A percentile compares a stretch with the other conserved stretches of the same genome.
phyloP scores from a whole-genome alignment of 2,888 invertebrate genomes.

The Dromius quadrimaculatus region DNA sequence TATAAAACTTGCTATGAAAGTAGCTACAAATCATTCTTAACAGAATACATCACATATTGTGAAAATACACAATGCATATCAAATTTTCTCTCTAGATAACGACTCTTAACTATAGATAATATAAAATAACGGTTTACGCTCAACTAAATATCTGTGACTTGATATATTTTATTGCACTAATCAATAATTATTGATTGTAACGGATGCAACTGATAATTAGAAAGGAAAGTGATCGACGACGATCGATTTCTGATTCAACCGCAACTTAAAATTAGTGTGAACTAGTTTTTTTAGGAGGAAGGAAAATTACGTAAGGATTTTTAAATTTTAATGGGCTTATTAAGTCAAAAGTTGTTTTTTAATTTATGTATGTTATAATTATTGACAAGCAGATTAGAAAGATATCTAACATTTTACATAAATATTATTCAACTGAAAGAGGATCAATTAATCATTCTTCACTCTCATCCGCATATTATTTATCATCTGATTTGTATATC shows the following conservation, averaged over 20 bases:
- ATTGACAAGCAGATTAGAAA: constrained; percentile 3
- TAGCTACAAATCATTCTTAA: neutral
- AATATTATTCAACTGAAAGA: constrained; percentile 27
- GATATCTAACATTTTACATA: constrained; percentile 19
- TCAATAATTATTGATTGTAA: constrained; percentile 38
- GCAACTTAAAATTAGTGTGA: neutral
- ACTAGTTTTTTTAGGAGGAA: constrained; percentile 5
- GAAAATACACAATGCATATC: constrained; percentile 11
- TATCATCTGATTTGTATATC: no score
- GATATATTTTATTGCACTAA: constrained; percentile 17
- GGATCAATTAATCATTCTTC: no score
- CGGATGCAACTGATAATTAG: constrained; percentile 45
- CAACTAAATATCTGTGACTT: constrained; percentile 32
- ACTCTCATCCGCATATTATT: no score
- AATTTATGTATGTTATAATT: constrained; percentile 10
- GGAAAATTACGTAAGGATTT: constrained; percentile 16
- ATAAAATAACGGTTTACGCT: constrained; percentile 21
- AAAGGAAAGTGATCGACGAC: constrained; percentile 34
- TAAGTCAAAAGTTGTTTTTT: neutral
- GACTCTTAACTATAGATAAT: constrained; percentile 6
- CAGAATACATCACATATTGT: no score
- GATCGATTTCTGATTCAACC: constrained; percentile 27
- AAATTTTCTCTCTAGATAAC: constrained; percentile 5
- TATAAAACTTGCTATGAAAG: constrained; percentile 11
- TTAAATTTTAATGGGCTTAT: neutral